These are phyloP conservation scores for Ladona fulva DNA, from an alignment of 1,140 invertebrate species.

Conservation along the genomic window DNA sequence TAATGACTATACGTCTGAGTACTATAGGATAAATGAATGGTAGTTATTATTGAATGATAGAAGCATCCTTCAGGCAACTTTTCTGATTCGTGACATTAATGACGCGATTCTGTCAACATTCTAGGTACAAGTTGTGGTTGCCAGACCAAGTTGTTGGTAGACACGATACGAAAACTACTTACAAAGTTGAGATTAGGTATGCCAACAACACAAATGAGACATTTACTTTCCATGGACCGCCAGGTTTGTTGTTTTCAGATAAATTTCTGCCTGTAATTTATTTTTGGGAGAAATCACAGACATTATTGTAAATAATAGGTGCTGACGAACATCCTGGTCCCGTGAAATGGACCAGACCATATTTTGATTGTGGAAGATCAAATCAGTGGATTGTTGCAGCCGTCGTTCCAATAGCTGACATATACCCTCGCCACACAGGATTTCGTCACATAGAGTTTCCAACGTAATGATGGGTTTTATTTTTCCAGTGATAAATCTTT, in stretches of 20 bases:
- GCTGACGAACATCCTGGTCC: constrained; percentile 82
- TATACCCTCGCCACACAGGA: constrained; percentile 87
- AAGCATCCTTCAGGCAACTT: too few species aligned
- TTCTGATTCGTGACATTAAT: too few species aligned
- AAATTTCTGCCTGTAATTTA: background rate
- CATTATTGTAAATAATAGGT: constrained; percentile 34
- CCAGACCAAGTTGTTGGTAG: constrained; percentile 71
- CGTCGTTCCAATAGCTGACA: constrained; percentile 88
- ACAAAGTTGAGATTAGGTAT: constrained; percentile 83
- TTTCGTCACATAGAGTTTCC: constrained; percentile 94
- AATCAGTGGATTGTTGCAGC: constrained; percentile 94
- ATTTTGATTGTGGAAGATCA: constrained; percentile 92
- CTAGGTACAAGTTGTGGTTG: constrained; percentile 68
- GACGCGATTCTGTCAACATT: constrained; percentile 23
- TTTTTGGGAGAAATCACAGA: background rate
- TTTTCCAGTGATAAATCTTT: constrained; percentile 13
- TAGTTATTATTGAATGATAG: constrained; percentile 34
- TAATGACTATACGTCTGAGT: constrained; percentile 81
- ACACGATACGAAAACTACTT: constrained; percentile 79
- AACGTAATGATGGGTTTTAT: constrained; percentile 53
- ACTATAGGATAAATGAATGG: constrained; percentile 92
- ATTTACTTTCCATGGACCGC: constrained; percentile 89
- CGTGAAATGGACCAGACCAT: constrained; percentile 87
- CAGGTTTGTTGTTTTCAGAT: constrained; percentile 39
- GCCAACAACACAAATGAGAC: constrained; percentile 94